These are phyloP conservation scores for Habroteleia sp. DNA, from an alignment of 2,888 invertebrate genomes.

Conservation along the genomic window DNA sequence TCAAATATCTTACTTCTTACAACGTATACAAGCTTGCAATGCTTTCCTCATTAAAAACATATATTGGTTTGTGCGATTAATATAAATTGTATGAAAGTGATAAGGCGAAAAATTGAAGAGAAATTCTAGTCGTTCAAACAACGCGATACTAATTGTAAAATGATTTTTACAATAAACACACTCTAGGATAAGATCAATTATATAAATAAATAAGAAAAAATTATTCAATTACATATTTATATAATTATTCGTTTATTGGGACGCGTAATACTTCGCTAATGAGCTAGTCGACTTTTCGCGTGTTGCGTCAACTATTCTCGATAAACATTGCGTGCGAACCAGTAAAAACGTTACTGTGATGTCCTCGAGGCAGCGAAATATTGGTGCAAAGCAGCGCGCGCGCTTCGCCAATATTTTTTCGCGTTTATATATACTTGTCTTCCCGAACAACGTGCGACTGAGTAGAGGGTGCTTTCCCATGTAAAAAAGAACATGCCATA, in stretches of 20 bases:
- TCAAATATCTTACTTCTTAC: too few species aligned
- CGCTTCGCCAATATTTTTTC: slow-evolving; percentile 61
- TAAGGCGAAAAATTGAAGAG: too few species aligned
- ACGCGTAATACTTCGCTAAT: slow-evolving; percentile 36
- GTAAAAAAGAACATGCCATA: too few species aligned
- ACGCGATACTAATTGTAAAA: too few species aligned
- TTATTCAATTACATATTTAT: background rate
- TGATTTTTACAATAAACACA: too few species aligned
- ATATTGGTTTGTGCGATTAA: slow-evolving; percentile 39
- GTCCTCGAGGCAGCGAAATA: slow-evolving; percentile 55
- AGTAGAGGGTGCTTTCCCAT: slow-evolving; percentile 47
- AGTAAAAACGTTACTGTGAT: slow-evolving; percentile 54
- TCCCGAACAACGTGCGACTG: slow-evolving; percentile 45
- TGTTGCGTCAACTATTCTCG: slow-evolving; percentile 50
- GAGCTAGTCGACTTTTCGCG: slow-evolving; percentile 58
- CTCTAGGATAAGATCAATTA: too few species aligned
- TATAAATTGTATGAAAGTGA: slow-evolving; percentile 4
- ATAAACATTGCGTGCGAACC: slow-evolving; percentile 54
- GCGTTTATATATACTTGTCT: slow-evolving; percentile 65
- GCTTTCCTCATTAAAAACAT: slow-evolving; percentile 10
- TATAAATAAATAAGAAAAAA: too few species aligned
- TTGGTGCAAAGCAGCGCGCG: slow-evolving; percentile 63
- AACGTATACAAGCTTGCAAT: slow-evolving; percentile 12
- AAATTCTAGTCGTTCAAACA: too few species aligned
- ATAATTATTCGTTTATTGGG: slow-evolving; percentile 59